Evolutionary conservation across 2,797 vertebrate genomes (phyloP).

Genomic region (Syndactyla subalaris): DNA sequence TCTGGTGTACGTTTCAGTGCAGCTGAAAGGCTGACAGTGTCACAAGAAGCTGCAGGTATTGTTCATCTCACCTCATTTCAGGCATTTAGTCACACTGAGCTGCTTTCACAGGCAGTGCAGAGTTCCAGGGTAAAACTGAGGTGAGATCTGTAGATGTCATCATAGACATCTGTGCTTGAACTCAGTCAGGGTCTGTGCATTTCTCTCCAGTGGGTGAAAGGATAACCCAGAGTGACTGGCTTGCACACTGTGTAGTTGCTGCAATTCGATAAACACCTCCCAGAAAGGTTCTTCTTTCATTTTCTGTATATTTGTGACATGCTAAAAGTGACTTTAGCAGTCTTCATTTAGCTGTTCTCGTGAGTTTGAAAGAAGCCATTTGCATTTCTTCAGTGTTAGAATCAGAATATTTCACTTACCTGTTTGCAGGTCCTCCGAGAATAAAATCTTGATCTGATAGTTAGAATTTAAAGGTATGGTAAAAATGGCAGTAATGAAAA

Average conservation of each 20-base stretch:
- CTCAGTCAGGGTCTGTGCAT: background rate
- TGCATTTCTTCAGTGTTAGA: background rate
- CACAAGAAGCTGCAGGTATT: background rate
- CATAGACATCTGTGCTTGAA: background rate
- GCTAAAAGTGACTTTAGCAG: background rate
- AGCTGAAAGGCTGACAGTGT: background rate
- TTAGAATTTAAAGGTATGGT: background rate
- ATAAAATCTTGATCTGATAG: background rate
- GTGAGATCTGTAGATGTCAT: background rate
- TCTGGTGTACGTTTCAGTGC: background rate
- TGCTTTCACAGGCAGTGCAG: background rate
- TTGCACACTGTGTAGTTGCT: background rate
- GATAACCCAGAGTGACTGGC: background rate
- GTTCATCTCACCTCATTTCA: background rate
- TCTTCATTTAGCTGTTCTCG: background rate
- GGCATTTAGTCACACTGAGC: background rate
- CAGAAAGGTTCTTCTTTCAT: background rate
- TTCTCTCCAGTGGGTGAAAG: background rate
- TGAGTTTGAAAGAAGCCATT: background rate
- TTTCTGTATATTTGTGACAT: background rate
- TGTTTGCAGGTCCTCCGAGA: background rate
- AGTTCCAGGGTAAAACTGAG: background rate
- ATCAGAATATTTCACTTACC: background rate
- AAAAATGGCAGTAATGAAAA: background rate
- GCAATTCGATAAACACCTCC: background rate